phyloP scores from a whole-genome alignment of 2,797 vertebrate species.

The Cuculus canorus region DNA sequence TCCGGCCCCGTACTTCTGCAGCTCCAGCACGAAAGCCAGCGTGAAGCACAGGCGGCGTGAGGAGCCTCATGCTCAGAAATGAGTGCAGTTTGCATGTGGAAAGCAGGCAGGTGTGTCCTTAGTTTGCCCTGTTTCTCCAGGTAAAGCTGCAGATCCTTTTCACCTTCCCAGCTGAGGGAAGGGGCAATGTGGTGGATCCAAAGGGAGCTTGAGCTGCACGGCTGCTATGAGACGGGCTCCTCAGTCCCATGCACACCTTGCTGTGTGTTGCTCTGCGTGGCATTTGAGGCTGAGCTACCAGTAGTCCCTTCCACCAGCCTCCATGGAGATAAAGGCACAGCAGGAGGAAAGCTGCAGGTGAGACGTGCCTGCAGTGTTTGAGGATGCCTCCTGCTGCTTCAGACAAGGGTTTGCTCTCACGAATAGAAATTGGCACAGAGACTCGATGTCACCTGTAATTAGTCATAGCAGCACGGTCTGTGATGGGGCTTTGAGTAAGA shows the following conservation, averaged over 20 bases:
- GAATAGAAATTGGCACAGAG: background rate
- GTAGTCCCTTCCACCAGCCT: background rate
- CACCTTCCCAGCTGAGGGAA: background rate
- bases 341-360: background rate
- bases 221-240: rapidly evolving
- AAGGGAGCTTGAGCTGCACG: rapidly evolving
- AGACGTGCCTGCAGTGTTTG: rapidly evolving
- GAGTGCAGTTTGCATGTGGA: background rate
- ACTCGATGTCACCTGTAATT: background rate
- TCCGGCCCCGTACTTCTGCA: background rate
- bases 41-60: rapidly evolving
- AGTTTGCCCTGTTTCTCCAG: background rate
- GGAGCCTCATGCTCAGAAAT: background rate
- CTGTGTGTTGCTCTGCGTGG: rapidly evolving
- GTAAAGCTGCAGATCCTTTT: background rate
- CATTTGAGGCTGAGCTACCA: rapidly evolving
- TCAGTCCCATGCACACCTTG: rapidly evolving
- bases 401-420: background rate
- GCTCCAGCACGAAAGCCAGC: background rate
- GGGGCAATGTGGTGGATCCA: rapidly evolving
- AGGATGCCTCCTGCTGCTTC: background rate
- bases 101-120: background rate
- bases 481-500: background rate
- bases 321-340: background rate
- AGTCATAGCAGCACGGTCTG: background rate